Percentiles rank a stretch among this genome's conserved stretches.
These are phyloP conservation scores for Hiodon tergisus DNA, from an alignment of 2,113 vertebrate genomes.

Conservation along the genomic window DNA sequence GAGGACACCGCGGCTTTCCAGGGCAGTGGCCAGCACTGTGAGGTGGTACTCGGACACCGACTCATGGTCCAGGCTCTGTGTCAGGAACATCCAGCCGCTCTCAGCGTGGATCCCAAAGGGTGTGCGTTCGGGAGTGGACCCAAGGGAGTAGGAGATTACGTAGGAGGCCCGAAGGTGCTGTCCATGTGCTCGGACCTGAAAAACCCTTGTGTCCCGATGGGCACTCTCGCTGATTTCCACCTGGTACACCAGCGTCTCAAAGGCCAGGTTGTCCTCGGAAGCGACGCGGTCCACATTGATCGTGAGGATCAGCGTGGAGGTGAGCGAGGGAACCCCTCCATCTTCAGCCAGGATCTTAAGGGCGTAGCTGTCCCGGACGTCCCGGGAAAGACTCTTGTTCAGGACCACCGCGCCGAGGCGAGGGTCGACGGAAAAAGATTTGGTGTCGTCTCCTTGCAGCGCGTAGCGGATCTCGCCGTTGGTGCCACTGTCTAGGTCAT, in stretches of 20 bases:
- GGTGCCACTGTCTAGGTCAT: constrained; percentile 74
- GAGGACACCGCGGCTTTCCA: constrained; percentile 28
- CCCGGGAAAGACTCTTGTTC: constrained; percentile 47
- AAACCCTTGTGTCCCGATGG: constrained; percentile 53
- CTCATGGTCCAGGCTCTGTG: constrained; percentile 74
- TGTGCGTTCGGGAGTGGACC: constrained; percentile 45
- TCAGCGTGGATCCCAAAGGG: constrained; percentile 67
- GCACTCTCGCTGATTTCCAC: constrained; percentile 76
- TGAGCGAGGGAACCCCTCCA: constrained; percentile 62
- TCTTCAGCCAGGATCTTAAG: constrained; percentile 72
- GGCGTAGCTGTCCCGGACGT: constrained; percentile 38
- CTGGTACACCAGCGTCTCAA: constrained; percentile 80
- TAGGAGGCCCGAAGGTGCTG: constrained; percentile 17
- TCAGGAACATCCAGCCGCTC: constrained; percentile 76
- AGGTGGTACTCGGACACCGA: constrained; percentile 56
- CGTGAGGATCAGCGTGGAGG: constrained; percentile 58
- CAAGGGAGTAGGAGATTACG: constrained; percentile 58
- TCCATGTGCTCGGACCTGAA: constrained; percentile 67
- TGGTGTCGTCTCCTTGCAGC: constrained; percentile 43
- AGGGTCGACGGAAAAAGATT: constrained; percentile 64
- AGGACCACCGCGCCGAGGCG: constrained; percentile 68
- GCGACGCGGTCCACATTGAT: constrained; percentile 60
- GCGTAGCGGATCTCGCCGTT: constrained; percentile 74
- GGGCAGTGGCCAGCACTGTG: constrained; percentile 57
- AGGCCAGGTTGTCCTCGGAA: constrained; percentile 56